Evolutionary conservation across 2,797 vertebrate genomes (phyloP).

Genomic region (Trachops cirrhosus): DNA sequence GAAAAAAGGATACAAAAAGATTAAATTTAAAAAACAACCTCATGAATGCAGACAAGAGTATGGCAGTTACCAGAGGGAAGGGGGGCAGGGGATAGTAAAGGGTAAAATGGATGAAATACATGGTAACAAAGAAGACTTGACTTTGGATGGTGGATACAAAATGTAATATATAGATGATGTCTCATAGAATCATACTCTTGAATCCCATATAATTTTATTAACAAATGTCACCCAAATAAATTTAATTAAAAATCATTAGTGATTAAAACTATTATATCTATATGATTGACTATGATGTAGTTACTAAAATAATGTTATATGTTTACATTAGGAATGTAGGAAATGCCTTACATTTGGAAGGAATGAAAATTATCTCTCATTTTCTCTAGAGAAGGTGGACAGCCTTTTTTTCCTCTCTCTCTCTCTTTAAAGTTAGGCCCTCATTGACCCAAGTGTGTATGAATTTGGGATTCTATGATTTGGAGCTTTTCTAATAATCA

Average conservation of each 20-base stretch:
- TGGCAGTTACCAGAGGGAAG: neutral
- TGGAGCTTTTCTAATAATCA: neutral
- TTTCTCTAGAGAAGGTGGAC: neutral
- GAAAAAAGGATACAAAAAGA: too few species aligned
- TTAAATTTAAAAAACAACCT: neutral
- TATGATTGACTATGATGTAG: neutral
- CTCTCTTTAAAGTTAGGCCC: neutral
- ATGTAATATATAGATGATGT: neutral
- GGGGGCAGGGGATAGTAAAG: neutral
- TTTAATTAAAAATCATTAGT: neutral
- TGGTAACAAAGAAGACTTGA: neutral
- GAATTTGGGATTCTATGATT: neutral
- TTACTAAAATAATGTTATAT: neutral
- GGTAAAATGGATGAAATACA: neutral
- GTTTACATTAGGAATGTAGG: neutral
- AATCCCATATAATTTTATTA: neutral
- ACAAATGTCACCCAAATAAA: neutral
- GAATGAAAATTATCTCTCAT: neutral
- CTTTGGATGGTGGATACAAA: neutral
- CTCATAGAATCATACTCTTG: neutral
- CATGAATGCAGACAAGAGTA: neutral
- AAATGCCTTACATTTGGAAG: neutral
- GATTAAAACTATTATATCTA: neutral
- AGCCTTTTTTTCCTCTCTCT: neutral
- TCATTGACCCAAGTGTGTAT: neutral